phyloP scores from a whole-genome alignment of 1,140 invertebrate species.

The Phymastichus coffea region DNA sequence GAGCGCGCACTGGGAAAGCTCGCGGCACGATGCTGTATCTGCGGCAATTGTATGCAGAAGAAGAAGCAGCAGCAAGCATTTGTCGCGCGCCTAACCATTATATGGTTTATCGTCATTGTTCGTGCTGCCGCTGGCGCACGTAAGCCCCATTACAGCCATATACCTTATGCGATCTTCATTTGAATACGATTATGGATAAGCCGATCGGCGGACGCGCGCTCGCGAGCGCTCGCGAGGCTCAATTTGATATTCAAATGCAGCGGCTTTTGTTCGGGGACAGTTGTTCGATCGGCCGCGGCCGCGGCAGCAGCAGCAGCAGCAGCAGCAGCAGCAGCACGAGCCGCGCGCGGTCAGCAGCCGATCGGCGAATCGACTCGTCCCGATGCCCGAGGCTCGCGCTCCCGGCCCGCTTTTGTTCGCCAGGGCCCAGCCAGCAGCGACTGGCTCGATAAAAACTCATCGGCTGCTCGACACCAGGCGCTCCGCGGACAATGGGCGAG shows the following conservation, averaged over 20 bases:
- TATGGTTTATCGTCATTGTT: conserved; percentile 54
- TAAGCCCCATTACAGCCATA: conserved; percentile 48
- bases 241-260: conserved; percentile 56
- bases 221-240: conserved; percentile 32
- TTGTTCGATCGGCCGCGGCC: conserved; percentile 40
- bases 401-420: background rate
- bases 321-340: no score
- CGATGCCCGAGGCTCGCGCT: background rate
- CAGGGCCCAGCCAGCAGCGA: no score
- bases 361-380: conserved; percentile 31
- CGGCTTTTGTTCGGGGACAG: conserved; percentile 49
- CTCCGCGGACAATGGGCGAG: no score
- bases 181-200: conserved; percentile 58
- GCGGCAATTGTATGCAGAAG: conserved; percentile 56
- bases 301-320: no score
- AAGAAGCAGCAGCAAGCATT: conserved; percentile 35
- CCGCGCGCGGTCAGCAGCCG: background rate
- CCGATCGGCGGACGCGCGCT: conserved; percentile 24
- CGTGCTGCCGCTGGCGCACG: conserved; percentile 31
- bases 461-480: no score
- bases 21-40: conserved; percentile 54
- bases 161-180: conserved; percentile 56
- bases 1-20: no score
- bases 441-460: no score
- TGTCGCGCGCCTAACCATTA: conserved; percentile 53